Evolutionary conservation across 2,888 invertebrate genomes (phyloP), one percentile per base, ranked within the genome.

Genomic region (Melinaea marsaeus): DNA sequence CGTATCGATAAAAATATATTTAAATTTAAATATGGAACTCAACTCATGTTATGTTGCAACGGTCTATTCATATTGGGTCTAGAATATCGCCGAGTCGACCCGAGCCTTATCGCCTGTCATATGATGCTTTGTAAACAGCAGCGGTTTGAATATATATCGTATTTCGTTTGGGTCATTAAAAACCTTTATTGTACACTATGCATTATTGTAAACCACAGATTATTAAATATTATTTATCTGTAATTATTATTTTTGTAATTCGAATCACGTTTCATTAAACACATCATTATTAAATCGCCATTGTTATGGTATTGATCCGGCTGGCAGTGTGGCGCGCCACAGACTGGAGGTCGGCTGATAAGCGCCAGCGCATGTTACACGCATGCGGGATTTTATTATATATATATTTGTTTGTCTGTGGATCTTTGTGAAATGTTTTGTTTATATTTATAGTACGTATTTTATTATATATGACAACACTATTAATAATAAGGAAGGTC

Each of bases 291-390:
- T 51, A 51, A 51, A 51, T 51, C 32, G 32, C 46, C 13, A n/a
- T 51, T 51, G 32, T 51, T 13, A 13, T 48, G n/a, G 11, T 48
- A 9, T 51, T 45, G 57, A 56, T 58, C 55, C 60, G 61, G 45
- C 56, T 48, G 57, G 57, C 61, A 34, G 57, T 32, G 51, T 51
- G 22, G 55, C 57, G 45, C 33, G 46, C 57, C 58, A 63, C 70
- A 67, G 74, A 72, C 75, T 75, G 80, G 80, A 83, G 85, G 82
- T 80, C 83, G 85, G 75, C 74, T 81, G 88, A 88, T 88, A 88
- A 88, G 79, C 77, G 75, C 67, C 69, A 69, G 73, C 81, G 78
- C 82, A 80, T 75, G 75, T 74, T 73, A 75, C 79, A 76, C 75
- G 72, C 72, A 69, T 65, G 69, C 74, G 70, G 59, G 63, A 57